Base-by-base conservation (phyloP, 2,888 invertebrate species). In the Aethes cnicana region DNA sequence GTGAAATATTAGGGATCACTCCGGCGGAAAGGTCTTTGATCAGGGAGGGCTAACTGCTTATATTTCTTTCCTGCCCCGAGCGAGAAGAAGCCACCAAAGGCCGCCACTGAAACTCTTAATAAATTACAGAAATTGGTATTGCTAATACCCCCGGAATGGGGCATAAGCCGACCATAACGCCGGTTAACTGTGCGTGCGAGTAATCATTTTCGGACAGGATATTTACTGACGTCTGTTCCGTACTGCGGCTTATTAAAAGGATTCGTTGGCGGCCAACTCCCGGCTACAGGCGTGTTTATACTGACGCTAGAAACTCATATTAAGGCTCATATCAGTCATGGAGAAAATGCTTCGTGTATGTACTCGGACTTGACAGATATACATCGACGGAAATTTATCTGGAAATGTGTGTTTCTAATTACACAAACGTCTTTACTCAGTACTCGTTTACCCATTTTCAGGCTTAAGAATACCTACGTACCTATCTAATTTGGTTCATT, bases 1-100 rank as follows among this genome's bases (percentile, higher is more conserved):
- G 85, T 84, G 88, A 89, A 89, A 89, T 89, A 88, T 89, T 89
- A 87, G 87, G 88, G 88, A 89, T 88, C 87, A 86, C 81, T 70
- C 72, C 74, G 72, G 67, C 65, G 71, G 73, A 75, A 77, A 73
- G 76, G 76, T 80, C 86, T 89, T 89, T 89, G 89, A 88, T 89
- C 87, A 83, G 74, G 63, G 65, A 63, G 54, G 67, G 69, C 75
- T 72, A 74, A 77, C 73, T 75, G 74, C 72, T 81, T 78, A 79
- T 80, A 78, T 82, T 85, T 84, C 81, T 82, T 85, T 81, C 63
- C 62, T 61, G 64, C 65, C 72, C 69, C 56, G 62, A 72, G 78
- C 72, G 72, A 70, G 77, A 77, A 81, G 84, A 84, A 84, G 80
- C 84, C 83, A 72, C 74, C 69, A 69, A 80, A 76, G 69, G 71